These are phyloP conservation scores for Hydropsyche betteni DNA, from an alignment of 2,888 invertebrate genomes.

Conservation along the genomic window DNA sequence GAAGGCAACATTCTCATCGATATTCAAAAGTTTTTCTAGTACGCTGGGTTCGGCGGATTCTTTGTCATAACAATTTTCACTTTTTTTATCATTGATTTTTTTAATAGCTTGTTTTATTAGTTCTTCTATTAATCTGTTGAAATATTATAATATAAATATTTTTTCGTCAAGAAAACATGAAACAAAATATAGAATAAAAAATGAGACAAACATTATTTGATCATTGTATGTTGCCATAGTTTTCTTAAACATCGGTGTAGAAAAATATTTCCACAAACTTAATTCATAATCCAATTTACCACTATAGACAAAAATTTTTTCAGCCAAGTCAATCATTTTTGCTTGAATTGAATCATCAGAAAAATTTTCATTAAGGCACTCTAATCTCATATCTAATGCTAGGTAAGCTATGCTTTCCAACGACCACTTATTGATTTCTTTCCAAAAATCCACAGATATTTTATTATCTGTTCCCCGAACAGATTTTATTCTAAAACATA, in stretches of 20 bases:
- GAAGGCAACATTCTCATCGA: conserved; percentile 70
- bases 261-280: conserved; percentile 55
- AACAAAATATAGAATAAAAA: background rate
- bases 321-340: conserved; percentile 34
- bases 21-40: conserved; percentile 70
- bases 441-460: conserved; percentile 60
- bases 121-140: conserved; percentile 54
- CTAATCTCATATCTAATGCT: conserved; percentile 58
- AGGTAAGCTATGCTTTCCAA: conserved; percentile 64
- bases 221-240: conserved; percentile 54
- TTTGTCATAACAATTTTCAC: conserved; percentile 57
- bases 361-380: conserved; percentile 52
- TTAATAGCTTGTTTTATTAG: conserved; percentile 57
- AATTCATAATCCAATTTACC: conserved; percentile 56
- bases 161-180: conserved; percentile 3
- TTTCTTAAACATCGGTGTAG: conserved; percentile 55
- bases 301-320: conserved; percentile 44
- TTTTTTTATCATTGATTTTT: conserved; percentile 53
- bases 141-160: background rate
- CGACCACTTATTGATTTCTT: conserved; percentile 66
- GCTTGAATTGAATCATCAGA: conserved; percentile 1
- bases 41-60: conserved; percentile 65
- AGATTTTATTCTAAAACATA: conserved; percentile 55
- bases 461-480: conserved; percentile 56
- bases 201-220: conserved; percentile 51